phyloP scores from a whole-genome alignment of 2,797 vertebrate species.

The Schizothorax lantsangensis region DNA sequence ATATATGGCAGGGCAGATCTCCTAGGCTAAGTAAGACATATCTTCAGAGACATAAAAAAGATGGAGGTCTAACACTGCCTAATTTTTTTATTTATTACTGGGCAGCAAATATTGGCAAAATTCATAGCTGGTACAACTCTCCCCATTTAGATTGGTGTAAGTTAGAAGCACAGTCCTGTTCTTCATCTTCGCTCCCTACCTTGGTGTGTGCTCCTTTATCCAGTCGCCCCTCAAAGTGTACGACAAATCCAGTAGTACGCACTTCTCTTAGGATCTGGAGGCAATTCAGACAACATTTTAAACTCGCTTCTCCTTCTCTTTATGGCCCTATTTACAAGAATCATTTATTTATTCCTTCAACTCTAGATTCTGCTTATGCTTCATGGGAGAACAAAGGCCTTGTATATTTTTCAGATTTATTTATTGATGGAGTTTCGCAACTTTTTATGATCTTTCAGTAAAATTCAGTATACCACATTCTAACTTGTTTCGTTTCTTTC shows the following conservation, averaged over 20 bases:
- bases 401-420: not conserved
- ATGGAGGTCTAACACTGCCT: too few species aligned
- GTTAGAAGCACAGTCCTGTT: constrained; percentile 4
- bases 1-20: not conserved
- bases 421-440: too few species aligned
- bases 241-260: not conserved
- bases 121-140: too few species aligned
- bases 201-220: not conserved
- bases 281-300: not conserved
- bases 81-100: too few species aligned
- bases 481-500: too few species aligned
- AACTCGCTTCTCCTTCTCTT: not conserved
- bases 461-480: too few species aligned
- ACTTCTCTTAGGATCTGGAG: not conserved
- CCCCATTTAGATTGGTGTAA: too few species aligned
- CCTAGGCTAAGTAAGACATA: too few species aligned
- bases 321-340: not conserved
- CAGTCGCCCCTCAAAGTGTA: not conserved
- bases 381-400: not conserved
- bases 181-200: not conserved
- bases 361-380: not conserved
- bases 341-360: not conserved
- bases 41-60: too few species aligned
- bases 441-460: too few species aligned
- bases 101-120: too few species aligned